Evolutionary conservation across 1,140 invertebrate genomes (phyloP).

Genomic region (Vanessa tameamea): DNA sequence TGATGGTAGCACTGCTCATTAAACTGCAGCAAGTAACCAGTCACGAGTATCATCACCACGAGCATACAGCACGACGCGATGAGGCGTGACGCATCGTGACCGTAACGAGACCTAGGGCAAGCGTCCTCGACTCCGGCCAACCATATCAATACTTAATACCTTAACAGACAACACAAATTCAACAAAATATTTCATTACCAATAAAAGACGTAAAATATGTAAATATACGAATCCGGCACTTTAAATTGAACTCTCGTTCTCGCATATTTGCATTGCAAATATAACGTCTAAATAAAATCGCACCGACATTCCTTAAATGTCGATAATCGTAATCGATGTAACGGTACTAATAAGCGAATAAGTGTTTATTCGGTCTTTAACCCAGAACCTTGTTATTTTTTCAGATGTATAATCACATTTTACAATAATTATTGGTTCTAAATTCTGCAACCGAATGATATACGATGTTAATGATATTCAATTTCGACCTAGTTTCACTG

Average conservation of each 20-base stretch:
- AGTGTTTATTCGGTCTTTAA: slow-evolving; percentile 31
- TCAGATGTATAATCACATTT: neutral
- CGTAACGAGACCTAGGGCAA: slow-evolving; percentile 62
- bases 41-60: slow-evolving; percentile 28
- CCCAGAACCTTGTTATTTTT: slow-evolving; percentile 11
- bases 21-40: neutral
- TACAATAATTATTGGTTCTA: neutral
- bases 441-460: neutral
- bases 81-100: slow-evolving; percentile 58
- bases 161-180: neutral
- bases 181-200: neutral
- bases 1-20: neutral
- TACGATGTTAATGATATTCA: slow-evolving; percentile 4
- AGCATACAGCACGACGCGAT: slow-evolving; percentile 47
- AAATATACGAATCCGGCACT: neutral
- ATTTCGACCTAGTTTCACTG: slow-evolving; percentile 50
- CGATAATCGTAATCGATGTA: slow-evolving; percentile 18
- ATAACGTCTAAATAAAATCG: slow-evolving; percentile 18
- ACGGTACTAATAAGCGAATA: slow-evolving; percentile 27
- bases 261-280: slow-evolving; percentile 31
- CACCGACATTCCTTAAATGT: slow-evolving; percentile 19
- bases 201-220: neutral
- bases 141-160: slow-evolving; percentile 52
- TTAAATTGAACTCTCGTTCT: neutral
- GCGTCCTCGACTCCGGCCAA: slow-evolving; percentile 62